Base-by-base conservation (phyloP, 2,797 vertebrate genomes). In the Psittacula derbiana region DNA sequence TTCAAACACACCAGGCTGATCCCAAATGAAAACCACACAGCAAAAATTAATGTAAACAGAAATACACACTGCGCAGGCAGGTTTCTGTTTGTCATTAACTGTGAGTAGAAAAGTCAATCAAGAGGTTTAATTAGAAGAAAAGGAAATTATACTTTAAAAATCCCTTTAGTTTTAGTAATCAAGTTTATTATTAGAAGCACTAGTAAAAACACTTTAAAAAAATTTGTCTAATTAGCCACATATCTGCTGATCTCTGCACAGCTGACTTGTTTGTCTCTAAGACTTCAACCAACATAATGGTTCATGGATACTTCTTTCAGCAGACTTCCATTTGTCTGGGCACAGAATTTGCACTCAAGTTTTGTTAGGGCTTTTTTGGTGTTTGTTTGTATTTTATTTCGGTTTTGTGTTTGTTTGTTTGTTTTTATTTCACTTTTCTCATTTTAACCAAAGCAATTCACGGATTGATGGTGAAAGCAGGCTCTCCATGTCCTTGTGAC, bases 161-260 rank as follows among this genome's bases (percentile, higher is more conserved):
- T 83, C 86, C 86, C 69, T 86, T 91, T 85, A 40, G 80, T 93
- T 96, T 86, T 81, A 86, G 66, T 73, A 95, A 91, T 90, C 92
- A 93, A 70, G 58, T 58, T 90, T 94, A 94, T 94, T 92, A 92
- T 94, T 97, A 96, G 95, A 95, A 96, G 79, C 87, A 91, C 58
- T 43, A 69, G 62, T 79, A 89, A 93, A 92, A 93, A 87, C 66
- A 84, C 33, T 82, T 93, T 20, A 38, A 90, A 88, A 88, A 90
- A 92, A 83, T 84, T 46, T 65, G 46, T 93, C 23, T 79, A 91
- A 96, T 92, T 90, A 94, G 85, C 53, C 74, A 38, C 28, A 1
- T 96, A 93, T 96, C 95, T 96, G 40, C 72, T 80, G 80, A 92
- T 91, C 91, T 94, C 30, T 86, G 53, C 75, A 65, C 55, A 93